Conservation (phyloP, 35 echinoderm and acorn worm genomes). For the Heliocidaris tuberculata region DNA sequence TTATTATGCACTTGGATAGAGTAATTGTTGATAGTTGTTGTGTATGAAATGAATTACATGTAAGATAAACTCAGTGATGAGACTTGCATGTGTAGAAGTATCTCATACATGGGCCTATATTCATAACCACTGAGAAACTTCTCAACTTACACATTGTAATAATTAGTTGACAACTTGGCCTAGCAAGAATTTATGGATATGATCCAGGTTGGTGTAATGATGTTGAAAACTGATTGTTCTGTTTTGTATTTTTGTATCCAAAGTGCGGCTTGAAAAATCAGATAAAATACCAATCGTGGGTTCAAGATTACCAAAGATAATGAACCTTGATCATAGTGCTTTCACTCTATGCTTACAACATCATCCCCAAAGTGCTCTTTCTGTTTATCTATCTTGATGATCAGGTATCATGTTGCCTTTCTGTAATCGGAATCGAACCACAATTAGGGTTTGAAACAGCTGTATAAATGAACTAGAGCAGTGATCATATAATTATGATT, state of each 20-base stretch:
- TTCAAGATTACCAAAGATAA: not conserved
- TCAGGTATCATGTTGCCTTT: not conserved
- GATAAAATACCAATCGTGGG: not conserved
- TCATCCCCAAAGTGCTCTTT: not conserved
- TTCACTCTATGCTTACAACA: not conserved
- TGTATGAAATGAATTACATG: not conserved
- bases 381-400: not conserved
- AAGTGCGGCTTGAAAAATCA: not conserved
- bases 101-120: too few relatives aligned
- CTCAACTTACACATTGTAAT: too few relatives aligned
- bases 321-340: not conserved
- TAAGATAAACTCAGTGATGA: not conserved
- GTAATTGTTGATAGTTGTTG: not conserved
- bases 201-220: not conserved
- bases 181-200: too few relatives aligned
- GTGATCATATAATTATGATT: too few relatives aligned
- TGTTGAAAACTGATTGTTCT: not conserved
- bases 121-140: too few relatives aligned
- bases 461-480: too few relatives aligned
- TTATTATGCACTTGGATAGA: not conserved
- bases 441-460: not conserved
- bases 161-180: not conserved
- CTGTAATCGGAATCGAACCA: not conserved
- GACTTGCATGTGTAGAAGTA: not conserved
- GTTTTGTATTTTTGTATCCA: not conserved